Evolutionary conservation across 2,797 vertebrate genomes (phyloP).

Genomic region (Phylloscopus collybita): DNA sequence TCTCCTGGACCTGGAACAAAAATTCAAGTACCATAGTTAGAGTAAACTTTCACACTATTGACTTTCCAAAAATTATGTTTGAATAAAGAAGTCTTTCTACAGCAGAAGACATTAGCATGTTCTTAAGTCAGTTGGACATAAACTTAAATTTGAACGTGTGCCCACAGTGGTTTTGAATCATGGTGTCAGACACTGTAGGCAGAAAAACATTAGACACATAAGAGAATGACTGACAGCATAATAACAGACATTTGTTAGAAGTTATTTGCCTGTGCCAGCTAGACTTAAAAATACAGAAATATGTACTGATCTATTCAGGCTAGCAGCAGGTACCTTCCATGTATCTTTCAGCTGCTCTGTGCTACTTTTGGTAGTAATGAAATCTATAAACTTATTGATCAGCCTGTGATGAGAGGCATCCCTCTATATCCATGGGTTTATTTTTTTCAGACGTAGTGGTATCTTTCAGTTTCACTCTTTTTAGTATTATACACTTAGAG

Average conservation of each 20-base stretch:
- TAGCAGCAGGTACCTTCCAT: neutral
- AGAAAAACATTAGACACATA: neutral
- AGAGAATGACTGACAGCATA: conserved; percentile 17
- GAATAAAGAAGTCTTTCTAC: neutral
- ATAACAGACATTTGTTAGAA: conserved; percentile 7
- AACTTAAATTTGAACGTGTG: neutral
- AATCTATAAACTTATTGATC: neutral
- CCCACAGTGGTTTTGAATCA: neutral
- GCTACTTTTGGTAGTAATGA: neutral
- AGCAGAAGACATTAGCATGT: neutral
- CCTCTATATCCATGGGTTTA: neutral
- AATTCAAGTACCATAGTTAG: neutral
- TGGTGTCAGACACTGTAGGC: neutral
- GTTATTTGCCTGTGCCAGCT: neutral
- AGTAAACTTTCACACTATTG: neutral
- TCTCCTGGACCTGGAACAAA: conserved; percentile 75
- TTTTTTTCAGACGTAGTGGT: neutral
- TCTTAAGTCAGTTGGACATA: neutral
- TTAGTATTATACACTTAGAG: neutral
- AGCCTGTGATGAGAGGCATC: neutral
- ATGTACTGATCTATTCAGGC: neutral
- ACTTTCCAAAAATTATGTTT: neutral
- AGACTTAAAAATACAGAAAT: neutral
- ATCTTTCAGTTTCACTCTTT: neutral
- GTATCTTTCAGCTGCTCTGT: neutral